Base-by-base conservation (phyloP, 2,888 invertebrate species). In the Tetheella fluctuosa region DNA sequence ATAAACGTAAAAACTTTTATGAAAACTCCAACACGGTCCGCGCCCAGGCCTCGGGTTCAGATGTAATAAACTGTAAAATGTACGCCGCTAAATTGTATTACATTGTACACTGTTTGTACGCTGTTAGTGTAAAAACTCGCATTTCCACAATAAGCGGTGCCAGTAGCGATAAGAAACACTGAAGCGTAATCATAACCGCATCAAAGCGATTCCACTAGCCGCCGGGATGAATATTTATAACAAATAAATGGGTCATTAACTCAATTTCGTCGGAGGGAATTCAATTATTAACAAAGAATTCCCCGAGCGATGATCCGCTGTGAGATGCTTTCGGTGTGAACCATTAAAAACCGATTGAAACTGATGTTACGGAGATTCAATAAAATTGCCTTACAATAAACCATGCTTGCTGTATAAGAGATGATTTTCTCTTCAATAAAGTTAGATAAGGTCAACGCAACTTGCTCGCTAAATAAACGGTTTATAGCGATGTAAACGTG, bases 1-100 rank as follows among this genome's bases (percentile, higher is more conserved):
- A 79, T 88, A 85, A 86, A 85, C 83, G 80, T 89, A 85, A 89
- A 90, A 90, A 89, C 73, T 89, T 89, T 89, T 87, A 89, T 89
- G 84, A 86, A 87, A 86, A 83, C 81, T 68, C 73, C 71, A 72
- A 71, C 80, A 69, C 71, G 70, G 74, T 64, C 74, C 64, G 71
- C 66, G 71, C 64, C 71, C 68, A 72, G 73, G 80, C 76, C 75
- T 71, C 71, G 70, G 76, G 78, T 76, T 79, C 79, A 74, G 81
- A 80, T 70, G 85, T 85, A 86, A 89, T 89, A 89, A 86, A 86
- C 81, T 85, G 82, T 79, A 78, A 85, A 87, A 81, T 79, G 77
- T 77, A 74, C 65, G 69, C 77, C 80, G 72, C 80, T 77, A 72
- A 79, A 84, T 84, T 80, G 79, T 77, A 80, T 80, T 76, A 79